A percentile compares a stretch with the other conserved stretches of the same genome.
Evolutionary conservation across 2,797 vertebrate species (phyloP).

Genomic region (Ambastaia sidthimunki): DNA sequence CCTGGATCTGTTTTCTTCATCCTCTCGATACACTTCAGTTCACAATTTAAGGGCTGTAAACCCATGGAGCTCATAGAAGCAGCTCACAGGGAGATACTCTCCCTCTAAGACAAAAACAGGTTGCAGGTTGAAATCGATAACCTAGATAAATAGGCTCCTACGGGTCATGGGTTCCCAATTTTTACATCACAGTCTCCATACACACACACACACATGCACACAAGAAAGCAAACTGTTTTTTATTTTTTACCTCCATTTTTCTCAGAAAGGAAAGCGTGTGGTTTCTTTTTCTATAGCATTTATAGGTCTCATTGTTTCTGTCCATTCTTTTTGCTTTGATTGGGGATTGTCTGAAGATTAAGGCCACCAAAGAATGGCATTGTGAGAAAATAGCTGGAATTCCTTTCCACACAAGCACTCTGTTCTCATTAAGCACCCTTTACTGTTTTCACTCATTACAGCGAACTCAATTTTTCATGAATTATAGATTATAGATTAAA

Average conservation of each 20-base stretch:
- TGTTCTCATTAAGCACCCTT: slow-evolving; percentile 45
- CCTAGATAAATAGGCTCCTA: slow-evolving; percentile 40
- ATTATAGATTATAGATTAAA: slow-evolving; percentile 57
- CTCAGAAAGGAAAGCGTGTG: slow-evolving; percentile 9
- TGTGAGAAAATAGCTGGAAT: slow-evolving; percentile 52
- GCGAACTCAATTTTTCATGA: slow-evolving; percentile 43
- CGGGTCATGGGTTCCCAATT: slow-evolving; percentile 21
- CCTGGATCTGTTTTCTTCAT: slow-evolving; percentile 38
- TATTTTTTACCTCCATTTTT: slow-evolving; percentile 30
- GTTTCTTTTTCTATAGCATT: slow-evolving; percentile 11
- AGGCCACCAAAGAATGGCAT: slow-evolving; percentile 46
- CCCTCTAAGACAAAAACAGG: slow-evolving; percentile 36
- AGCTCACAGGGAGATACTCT: slow-evolving; percentile 26
- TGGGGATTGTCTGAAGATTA: slow-evolving; percentile 50
- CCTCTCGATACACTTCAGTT: slow-evolving; percentile 46
- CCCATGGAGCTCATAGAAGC: slow-evolving; percentile 41
- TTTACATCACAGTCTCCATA: background rate
- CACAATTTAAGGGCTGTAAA: slow-evolving; percentile 54
- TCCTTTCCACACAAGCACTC: slow-evolving; percentile 42
- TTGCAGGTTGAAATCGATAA: slow-evolving; percentile 61
- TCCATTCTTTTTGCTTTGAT: slow-evolving; percentile 42
- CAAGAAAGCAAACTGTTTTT: background rate
- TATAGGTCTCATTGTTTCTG: slow-evolving; percentile 12
- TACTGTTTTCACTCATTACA: slow-evolving; percentile 32
- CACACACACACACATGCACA: background rate